phyloP scores from a whole-genome alignment of 2,113 vertebrate species.

The Melanerpes aurifrons region DNA sequence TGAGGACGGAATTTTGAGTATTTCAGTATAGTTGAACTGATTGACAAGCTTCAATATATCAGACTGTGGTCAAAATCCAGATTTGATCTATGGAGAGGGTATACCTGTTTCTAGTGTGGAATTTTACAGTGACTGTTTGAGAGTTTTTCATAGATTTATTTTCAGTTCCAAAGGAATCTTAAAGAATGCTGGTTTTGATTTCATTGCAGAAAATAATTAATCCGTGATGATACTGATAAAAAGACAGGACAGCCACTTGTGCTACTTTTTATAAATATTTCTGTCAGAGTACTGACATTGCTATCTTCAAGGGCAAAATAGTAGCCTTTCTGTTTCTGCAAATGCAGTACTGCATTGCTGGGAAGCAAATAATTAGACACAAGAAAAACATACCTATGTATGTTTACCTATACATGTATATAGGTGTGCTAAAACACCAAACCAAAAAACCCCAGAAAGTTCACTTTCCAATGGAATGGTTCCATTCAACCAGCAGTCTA shows the following conservation, averaged over 20 bases:
- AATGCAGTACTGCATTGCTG: background rate
- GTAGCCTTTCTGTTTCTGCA: background rate
- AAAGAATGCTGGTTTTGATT: background rate
- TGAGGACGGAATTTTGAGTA: background rate
- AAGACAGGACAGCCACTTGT: background rate
- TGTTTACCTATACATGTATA: background rate
- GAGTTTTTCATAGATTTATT: background rate
- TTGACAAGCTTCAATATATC: background rate
- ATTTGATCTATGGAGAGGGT: background rate
- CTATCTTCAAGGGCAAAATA: background rate
- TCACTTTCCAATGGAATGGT: background rate
- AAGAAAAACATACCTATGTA: background rate
- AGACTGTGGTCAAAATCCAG: background rate
- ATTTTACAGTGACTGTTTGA: background rate
- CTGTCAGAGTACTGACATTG: background rate
- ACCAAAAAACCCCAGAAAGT: background rate
- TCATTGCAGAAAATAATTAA: background rate
- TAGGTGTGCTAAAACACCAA: background rate
- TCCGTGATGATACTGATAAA: background rate
- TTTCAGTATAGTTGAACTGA: background rate
- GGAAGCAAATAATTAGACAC: background rate
- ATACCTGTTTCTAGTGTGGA: background rate
- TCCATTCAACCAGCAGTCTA: background rate
- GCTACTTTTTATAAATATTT: conserved; percentile 18
- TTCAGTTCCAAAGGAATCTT: background rate